Base-by-base conservation (phyloP, 2,888 invertebrate species). In the Perdita meconis region DNA sequence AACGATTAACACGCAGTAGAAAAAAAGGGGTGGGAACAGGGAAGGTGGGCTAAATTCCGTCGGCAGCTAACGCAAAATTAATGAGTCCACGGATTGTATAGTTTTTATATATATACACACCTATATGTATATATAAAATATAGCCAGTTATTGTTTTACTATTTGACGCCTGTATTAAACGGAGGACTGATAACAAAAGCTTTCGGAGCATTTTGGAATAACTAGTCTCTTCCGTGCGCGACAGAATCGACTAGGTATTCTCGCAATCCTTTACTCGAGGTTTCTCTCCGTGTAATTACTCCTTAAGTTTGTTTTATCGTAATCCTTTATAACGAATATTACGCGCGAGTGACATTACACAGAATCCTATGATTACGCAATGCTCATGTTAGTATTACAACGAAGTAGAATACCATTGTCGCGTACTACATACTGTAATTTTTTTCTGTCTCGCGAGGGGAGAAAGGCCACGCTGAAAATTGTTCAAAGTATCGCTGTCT, bases 301-400 rank as follows among this genome's bases (percentile, higher is more conserved):
- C 78, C 71, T 85, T 76, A 83, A 86, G 87, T 78, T 88, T 86
- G 84, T 89, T 89, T 87, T 87, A 87, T 76, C 86, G 86, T 89
- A 88, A 88, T 88, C 85, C 81, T 86, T 88, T 87, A 85, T 86
- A 88, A 87, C 79, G 72, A 83, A 85, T 85, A 88, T 82, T 83
- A 87, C 75, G 86, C 83, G 74, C 69, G 81, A 85, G 74, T 85
- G 87, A 87, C 87, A 86, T 82, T 85, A 87, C 81, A 85, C 85
- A 86, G 85, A 77, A 89, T 89, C 83, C 87, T 89, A 86, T 86
- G 87, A 81, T 83, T 86, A 89, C 86, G 89, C 89, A 90, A 91
- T 91, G 90, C 90, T 90, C 91, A 90, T 89, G 86, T 84, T 90
- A 90, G 89, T 90, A 90, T 91, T 90, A 90, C 91, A 90, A 90